Percentiles rank a stretch among this genome's conserved stretches.
Conservation (phyloP, 1,140 invertebrate species). For the Bombyx mandarina region DNA sequence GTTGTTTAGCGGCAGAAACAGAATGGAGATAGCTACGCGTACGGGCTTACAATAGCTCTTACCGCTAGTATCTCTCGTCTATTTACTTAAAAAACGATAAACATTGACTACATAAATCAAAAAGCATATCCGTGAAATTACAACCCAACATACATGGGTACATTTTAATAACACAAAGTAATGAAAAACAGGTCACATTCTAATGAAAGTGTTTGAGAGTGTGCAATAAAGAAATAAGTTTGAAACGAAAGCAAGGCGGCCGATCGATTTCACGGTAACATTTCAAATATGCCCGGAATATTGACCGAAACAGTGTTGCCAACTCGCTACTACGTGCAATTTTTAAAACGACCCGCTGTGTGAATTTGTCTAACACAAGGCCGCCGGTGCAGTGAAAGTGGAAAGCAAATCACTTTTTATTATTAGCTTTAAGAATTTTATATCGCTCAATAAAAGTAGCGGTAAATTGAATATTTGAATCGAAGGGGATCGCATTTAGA, state of each 20-base stretch:
- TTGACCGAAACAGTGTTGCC: slow-evolving; percentile 23
- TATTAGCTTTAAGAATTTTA: slow-evolving; percentile 2
- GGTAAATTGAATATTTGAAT: no score
- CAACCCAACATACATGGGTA: neutral
- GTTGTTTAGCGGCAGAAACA: no score
- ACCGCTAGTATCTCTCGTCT: neutral
- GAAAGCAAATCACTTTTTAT: slow-evolving; percentile 32
- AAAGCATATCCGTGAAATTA: neutral
- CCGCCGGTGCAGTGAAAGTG: slow-evolving; percentile 30
- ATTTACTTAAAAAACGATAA: no score
- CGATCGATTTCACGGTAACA: slow-evolving; percentile 16
- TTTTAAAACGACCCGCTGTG: slow-evolving; percentile 16
- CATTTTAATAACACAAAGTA: no score
- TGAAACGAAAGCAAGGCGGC: slow-evolving; percentile 5
- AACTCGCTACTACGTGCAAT: slow-evolving; percentile 16
- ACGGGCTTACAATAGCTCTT: neutral
- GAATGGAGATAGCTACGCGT: no score
- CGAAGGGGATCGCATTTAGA: no score
- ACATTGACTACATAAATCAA: neutral
- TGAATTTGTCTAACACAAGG: slow-evolving; percentile 19
- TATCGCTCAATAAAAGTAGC: no score
- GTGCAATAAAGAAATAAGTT: neutral
- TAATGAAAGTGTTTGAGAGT: no score
- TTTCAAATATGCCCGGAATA: slow-evolving; percentile 10
- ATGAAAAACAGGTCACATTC: no score